Evolutionary conservation across 2,113 vertebrate genomes (phyloP).

Genomic region (Passerina amoena): DNA sequence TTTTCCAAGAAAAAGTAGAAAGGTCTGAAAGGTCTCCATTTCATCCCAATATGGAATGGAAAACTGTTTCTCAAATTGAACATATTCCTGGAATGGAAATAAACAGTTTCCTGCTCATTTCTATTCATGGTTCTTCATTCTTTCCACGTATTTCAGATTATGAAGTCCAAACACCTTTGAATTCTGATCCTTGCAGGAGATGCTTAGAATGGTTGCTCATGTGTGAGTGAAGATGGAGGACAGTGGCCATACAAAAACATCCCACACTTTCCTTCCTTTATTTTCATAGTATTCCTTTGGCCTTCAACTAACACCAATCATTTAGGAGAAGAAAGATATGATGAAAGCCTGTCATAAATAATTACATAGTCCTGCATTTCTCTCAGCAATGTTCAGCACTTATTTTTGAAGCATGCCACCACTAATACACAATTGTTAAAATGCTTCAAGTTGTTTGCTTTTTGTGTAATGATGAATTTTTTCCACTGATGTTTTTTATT

Average conservation of each 20-base stretch:
- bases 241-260: background rate
- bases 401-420: constrained; percentile 59
- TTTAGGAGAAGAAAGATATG: constrained; percentile 37
- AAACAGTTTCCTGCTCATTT: background rate
- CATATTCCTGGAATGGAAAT: constrained; percentile 1
- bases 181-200: background rate
- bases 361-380: constrained; percentile 32
- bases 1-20: background rate
- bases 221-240: background rate
- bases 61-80: background rate
- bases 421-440: constrained; percentile 16
- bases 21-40: background rate
- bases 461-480: constrained; percentile 30
- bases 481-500: constrained; percentile 59
- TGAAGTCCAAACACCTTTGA: constrained; percentile 2
- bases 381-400: constrained; percentile 30
- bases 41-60: constrained; percentile 25
- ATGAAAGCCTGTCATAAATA: constrained; percentile 54
- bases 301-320: constrained; percentile 30
- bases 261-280: background rate
- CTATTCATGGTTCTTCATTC: background rate
- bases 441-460: constrained; percentile 60
- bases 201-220: background rate
- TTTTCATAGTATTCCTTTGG: constrained; percentile 51
- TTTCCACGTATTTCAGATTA: background rate